Conservation (phyloP, 53 echinoderm and acorn worm species). For the Arbacia lixula region DNA sequence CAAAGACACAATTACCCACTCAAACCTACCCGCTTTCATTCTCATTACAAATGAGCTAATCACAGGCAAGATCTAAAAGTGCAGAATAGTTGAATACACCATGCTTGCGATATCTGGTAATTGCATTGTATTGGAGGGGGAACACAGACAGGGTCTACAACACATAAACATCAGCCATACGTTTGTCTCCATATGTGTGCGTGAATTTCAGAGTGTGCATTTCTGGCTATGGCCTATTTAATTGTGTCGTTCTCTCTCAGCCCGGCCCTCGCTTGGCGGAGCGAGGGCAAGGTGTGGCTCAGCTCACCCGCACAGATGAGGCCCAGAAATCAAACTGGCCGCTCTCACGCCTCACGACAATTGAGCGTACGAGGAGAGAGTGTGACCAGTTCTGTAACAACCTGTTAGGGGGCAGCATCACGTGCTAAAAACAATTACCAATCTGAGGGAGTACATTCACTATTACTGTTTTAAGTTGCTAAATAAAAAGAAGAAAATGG, state of each 20-base stretch:
- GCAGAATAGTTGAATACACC: too few relatives aligned
- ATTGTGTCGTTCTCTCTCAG: conserved; percentile 15
- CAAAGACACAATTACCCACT: too few relatives aligned
- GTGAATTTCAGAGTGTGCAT: too few relatives aligned
- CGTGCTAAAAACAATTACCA: conserved; percentile 31
- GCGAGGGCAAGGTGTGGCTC: conserved; percentile 32
- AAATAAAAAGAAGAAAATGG: too few relatives aligned
- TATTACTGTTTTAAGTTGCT: too few relatives aligned
- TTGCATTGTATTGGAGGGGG: too few relatives aligned
- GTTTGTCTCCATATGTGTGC: neutral
- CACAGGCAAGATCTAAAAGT: too few relatives aligned
- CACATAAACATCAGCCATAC: neutral
- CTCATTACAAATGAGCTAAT: too few relatives aligned
- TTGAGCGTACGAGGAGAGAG: neutral
- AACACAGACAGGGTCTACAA: neutral
- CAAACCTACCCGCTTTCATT: too few relatives aligned
- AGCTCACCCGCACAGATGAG: conserved; percentile 37
- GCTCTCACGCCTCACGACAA: conserved; percentile 27
- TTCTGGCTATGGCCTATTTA: conserved; percentile 9
- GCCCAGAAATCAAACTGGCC: conserved; percentile 45
- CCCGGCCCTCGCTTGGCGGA: conserved; percentile 4
- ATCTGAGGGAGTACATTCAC: too few relatives aligned
- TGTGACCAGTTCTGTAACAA: conserved; percentile 12
- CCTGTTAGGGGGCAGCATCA: conserved; percentile 6
- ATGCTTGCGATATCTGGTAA: too few relatives aligned